phyloP scores from a whole-genome alignment of 2,113 vertebrate genomes.

The Pluvianellus socialis region DNA sequence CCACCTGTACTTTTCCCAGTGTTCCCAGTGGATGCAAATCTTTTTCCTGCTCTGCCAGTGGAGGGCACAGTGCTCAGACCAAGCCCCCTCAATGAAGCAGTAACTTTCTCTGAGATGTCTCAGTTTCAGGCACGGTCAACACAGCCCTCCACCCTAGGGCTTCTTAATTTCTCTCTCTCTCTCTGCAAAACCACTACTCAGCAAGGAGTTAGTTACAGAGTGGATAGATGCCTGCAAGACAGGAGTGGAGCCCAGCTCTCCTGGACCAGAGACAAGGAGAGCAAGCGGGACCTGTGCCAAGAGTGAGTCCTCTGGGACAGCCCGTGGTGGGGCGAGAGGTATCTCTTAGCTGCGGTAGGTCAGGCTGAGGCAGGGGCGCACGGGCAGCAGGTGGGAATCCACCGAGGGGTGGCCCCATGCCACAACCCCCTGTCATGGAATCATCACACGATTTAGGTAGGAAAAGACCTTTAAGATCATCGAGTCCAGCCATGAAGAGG shows the following conservation, averaged over 20 bases:
- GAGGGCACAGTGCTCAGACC: background rate
- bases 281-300: background rate
- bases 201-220: background rate
- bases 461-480: background rate
- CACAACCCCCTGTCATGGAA: background rate
- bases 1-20: background rate
- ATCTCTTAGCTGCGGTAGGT: background rate
- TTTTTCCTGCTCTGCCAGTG: background rate
- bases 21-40: background rate
- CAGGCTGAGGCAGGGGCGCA: too few relatives aligned
- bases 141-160: background rate
- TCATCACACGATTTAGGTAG: background rate
- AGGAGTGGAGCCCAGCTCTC: background rate
- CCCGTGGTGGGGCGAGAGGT: rapidly evolving
- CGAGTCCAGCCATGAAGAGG: background rate
- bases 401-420: background rate
- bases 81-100: rapidly evolving
- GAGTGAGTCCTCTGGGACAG: background rate
- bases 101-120: background rate
- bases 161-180: background rate
- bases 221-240: background rate
- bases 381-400: too few relatives aligned
- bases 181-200: background rate
- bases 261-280: background rate
- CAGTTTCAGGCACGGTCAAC: background rate